A percentile compares a stretch with the other conserved stretches of the same genome.
Evolutionary conservation across 2,797 vertebrate genomes (phyloP).

Genomic region (Myripristis jacobus): DNA sequence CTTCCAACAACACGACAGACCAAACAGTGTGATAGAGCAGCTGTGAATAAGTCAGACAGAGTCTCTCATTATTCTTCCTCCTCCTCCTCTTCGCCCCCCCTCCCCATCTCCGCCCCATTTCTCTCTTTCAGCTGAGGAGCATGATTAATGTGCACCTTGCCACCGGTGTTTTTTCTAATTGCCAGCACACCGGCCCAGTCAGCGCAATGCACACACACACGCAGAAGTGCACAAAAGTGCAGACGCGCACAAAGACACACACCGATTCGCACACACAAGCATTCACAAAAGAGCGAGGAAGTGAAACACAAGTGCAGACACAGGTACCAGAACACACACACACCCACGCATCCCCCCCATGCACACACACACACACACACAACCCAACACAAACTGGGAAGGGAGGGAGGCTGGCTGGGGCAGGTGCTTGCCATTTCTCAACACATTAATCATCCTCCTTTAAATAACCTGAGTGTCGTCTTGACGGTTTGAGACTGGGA

Average conservation of each 20-base stretch:
- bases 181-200: constrained; percentile 81
- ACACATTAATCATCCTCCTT: constrained; percentile 86
- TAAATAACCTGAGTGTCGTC: constrained; percentile 86
- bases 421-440: constrained; percentile 82
- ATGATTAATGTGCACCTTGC: constrained; percentile 83
- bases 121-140: constrained; percentile 82
- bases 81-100: constrained; percentile 35
- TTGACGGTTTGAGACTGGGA: constrained; percentile 78
- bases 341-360: constrained; percentile 47
- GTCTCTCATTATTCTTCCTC: constrained; percentile 76
- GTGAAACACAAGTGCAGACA: constrained; percentile 58
- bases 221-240: too few relatives aligned
- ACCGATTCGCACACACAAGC: constrained; percentile 20
- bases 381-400: constrained; percentile 32
- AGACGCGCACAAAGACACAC: constrained; percentile 40
- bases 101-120: constrained; percentile 76
- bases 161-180: constrained; percentile 86
- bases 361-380: constrained; percentile 25
- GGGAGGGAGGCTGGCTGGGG: constrained; percentile 68
- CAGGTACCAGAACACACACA: constrained; percentile 4
- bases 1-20: constrained; percentile 71
- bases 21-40: constrained; percentile 65
- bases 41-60: constrained; percentile 76
- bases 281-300: constrained; percentile 9
- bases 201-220: constrained; percentile 69